These are phyloP conservation scores for Turnix velox DNA, from an alignment of 2,113 vertebrate species.

Conservation along the genomic window DNA sequence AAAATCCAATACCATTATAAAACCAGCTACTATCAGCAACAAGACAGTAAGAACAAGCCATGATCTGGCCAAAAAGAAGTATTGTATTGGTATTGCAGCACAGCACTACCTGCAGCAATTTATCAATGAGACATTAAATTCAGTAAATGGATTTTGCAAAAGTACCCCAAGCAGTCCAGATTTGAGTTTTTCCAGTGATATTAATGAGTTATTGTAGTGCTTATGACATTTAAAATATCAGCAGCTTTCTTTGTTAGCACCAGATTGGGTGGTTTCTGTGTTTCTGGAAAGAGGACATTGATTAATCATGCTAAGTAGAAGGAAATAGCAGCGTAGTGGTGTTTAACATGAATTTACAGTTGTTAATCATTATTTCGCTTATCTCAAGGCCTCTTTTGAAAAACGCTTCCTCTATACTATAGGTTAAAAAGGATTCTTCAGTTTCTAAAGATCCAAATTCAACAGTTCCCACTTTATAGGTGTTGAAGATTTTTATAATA, in stretches of 20 bases:
- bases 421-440: background rate
- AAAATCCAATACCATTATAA: background rate
- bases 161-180: background rate
- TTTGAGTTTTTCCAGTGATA: background rate
- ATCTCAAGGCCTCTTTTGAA: background rate
- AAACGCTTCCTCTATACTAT: background rate
- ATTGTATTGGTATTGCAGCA: background rate
- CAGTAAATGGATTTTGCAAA: background rate
- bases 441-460: background rate
- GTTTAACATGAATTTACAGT: background rate
- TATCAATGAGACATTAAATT: background rate
- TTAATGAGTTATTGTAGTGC: background rate
- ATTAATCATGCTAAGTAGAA: background rate
- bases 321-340: background rate
- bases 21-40: background rate
- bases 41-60: background rate
- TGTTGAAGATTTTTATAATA: background rate
- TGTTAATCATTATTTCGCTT: background rate
- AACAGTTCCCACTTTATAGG: background rate
- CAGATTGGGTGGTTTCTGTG: background rate
- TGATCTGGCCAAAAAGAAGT: background rate
- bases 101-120: fast-evolving
- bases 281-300: background rate
- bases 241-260: background rate
- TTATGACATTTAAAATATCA: background rate